Conservation (phyloP, 2,888 invertebrate genomes). For the Aporophyla lueneburgensis region DNA sequence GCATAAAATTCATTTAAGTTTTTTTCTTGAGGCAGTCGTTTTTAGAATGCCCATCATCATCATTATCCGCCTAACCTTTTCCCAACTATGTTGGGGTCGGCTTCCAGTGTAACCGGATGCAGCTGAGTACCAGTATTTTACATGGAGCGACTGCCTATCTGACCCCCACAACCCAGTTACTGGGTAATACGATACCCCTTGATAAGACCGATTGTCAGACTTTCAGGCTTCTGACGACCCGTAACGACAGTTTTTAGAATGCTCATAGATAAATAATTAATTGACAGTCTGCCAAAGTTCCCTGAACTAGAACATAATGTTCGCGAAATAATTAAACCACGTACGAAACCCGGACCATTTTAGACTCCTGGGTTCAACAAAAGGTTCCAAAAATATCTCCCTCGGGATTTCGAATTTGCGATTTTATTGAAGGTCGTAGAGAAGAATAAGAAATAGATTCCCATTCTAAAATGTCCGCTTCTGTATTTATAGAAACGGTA, state of each 20-base stretch:
- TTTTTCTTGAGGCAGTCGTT: not conserved
- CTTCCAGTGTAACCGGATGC: too few relatives aligned
- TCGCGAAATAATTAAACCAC: constrained; percentile 43
- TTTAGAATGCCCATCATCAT: not conserved
- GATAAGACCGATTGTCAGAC: too few relatives aligned
- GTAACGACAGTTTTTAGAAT: constrained; percentile 13
- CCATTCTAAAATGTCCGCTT: constrained; percentile 62
- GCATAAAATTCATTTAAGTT: not conserved
- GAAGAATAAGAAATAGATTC: constrained; percentile 65
- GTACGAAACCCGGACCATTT: constrained; percentile 24
- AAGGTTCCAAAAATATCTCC: constrained; percentile 39
- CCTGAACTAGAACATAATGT: not conserved
- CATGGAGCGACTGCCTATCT: too few relatives aligned
- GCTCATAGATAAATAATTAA: not conserved
- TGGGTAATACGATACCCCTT: too few relatives aligned
- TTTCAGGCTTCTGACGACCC: too few relatives aligned
- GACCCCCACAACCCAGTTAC: too few relatives aligned
- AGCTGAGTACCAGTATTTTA: too few relatives aligned
- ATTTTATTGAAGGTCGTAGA: constrained; percentile 58
- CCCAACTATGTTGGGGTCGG: too few relatives aligned
- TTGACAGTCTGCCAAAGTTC: not conserved
- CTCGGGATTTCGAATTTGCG: constrained; percentile 37
- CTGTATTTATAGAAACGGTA: constrained; percentile 66
- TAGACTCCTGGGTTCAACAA: constrained; percentile 16
- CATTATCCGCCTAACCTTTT: too few relatives aligned